Evolutionary conservation across 1,140 invertebrate genomes (phyloP).

Genomic region (Plectus sambesii): DNA sequence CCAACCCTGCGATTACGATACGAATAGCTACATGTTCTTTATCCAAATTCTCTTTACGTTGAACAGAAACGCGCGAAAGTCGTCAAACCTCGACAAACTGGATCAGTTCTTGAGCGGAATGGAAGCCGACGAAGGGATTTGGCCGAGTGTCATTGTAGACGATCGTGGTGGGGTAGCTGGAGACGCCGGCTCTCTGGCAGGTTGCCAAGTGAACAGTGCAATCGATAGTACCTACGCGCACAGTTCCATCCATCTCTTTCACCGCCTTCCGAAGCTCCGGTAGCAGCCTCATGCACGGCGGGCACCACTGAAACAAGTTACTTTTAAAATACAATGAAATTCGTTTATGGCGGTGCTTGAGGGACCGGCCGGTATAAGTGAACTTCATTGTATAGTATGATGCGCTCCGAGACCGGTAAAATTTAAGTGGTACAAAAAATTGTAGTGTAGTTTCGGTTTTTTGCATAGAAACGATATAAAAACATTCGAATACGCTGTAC

Average conservation of each 20-base stretch:
- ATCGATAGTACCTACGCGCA: constrained; percentile 56
- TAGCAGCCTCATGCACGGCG: constrained; percentile 63
- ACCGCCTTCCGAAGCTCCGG: constrained; percentile 62
- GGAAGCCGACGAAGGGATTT: constrained; percentile 56
- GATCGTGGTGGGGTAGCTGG: constrained; percentile 63
- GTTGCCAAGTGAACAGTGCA: constrained; percentile 50
- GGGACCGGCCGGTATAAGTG: too few relatives aligned
- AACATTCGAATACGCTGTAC: too few relatives aligned
- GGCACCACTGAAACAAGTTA: constrained; percentile 57
- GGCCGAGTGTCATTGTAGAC: constrained; percentile 54
- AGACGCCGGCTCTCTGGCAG: constrained; percentile 50
- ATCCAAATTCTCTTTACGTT: too few relatives aligned
- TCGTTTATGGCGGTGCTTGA: too few relatives aligned
- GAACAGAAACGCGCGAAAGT: background rate
- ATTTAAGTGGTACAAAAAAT: too few relatives aligned
- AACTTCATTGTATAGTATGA: too few relatives aligned
- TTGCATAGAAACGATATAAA: too few relatives aligned
- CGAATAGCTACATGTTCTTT: too few relatives aligned
- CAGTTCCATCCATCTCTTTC: constrained; percentile 26
- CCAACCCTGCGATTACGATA: too few relatives aligned
- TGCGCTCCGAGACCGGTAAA: too few relatives aligned
- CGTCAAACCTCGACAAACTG: constrained; percentile 57
- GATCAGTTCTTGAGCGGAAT: constrained; percentile 54
- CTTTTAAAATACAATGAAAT: constrained; percentile 6
- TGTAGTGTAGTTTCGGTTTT: too few relatives aligned